Evolutionary conservation across 2,113 vertebrate genomes (phyloP), one percentile per base, ranked within the genome.

Genomic region (Labrus mixtus): DNA sequence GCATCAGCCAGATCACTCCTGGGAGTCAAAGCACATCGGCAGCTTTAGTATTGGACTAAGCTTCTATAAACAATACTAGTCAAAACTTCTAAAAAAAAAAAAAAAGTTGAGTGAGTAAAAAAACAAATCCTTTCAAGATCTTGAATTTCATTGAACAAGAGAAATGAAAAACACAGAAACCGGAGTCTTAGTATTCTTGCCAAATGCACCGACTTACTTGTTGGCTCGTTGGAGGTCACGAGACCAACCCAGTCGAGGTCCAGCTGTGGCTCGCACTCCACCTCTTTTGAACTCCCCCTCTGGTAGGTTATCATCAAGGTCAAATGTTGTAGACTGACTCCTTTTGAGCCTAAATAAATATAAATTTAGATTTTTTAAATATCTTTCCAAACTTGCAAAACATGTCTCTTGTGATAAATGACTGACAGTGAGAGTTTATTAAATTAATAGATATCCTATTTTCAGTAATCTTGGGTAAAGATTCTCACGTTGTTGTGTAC

Each of bases 281-380:
- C 98, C 97, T 83, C 98, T 93, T 68, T 95, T 98, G 89, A 99
- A 99, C 84, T 98, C 97, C 0, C 93, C 93, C 75, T 98, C 96
- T 0, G 95, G 92, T 73, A 96, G 90, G 79, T 98, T 95, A 68
- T 99, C 97, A 0, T 98, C 97, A 37, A 97, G 94, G 89, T 96
- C 97, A 74, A 99, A 97, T 0, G 97, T 97, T 33, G 98, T 99
- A 0, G 98, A 99, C 69, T 99, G 98, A 79, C 97, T 99, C 87
- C 98, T 97, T 83, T 87, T 96, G 46, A 99, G 95, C 77, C 98
- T 99, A 65, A 61, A 76, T 45, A 60, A 53, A 25, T 22, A 45
- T 41, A 0, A 51, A 4, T 65, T 57, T 67, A 1, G 48, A 39
- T 39, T 6, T 11, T 59, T 22, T 1, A 20, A 65, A 68, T 5